A percentile compares a stretch with the other conserved stretches of the same genome.
These are phyloP conservation scores for Anthoscopus minutus DNA, from an alignment of 2,113 vertebrate genomes.

Conservation along the genomic window DNA sequence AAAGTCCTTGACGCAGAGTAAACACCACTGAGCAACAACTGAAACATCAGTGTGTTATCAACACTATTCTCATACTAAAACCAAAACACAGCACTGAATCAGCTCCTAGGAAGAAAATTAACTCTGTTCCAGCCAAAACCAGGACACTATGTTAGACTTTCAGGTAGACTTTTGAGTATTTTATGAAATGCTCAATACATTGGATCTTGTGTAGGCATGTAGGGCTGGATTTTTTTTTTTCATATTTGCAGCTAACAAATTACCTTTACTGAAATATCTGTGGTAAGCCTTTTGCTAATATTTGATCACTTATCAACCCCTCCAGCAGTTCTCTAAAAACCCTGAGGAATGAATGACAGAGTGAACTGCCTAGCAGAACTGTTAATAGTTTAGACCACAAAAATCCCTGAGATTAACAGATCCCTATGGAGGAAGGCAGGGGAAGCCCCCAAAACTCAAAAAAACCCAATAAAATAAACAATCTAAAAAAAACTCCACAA, in stretches of 20 bases:
- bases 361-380: not conserved
- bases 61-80: not conserved
- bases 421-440: accelerated
- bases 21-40: not conserved
- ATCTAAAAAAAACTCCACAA: accelerated
- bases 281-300: not conserved
- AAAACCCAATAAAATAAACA: not conserved
- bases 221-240: not conserved
- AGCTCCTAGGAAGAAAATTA: not conserved
- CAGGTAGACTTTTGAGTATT: not conserved
- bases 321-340: not conserved
- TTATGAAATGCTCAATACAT: not conserved
- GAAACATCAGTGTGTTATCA: not conserved
- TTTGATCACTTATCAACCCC: not conserved
- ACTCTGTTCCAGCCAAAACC: not conserved
- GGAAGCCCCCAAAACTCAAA: not conserved
- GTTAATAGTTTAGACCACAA: not conserved
- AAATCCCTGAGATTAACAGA: not conserved
- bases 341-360: not conserved
- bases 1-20: not conserved
- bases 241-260: not conserved
- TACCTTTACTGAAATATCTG: not conserved
- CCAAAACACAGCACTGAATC: not conserved
- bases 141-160: not conserved
- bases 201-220: not conserved